Percentiles rank a stretch among this genome's conserved stretches.
Evolutionary conservation across 92 coral and sea anemone species (phyloP).

Genomic region (Galaxea fascicularis): DNA sequence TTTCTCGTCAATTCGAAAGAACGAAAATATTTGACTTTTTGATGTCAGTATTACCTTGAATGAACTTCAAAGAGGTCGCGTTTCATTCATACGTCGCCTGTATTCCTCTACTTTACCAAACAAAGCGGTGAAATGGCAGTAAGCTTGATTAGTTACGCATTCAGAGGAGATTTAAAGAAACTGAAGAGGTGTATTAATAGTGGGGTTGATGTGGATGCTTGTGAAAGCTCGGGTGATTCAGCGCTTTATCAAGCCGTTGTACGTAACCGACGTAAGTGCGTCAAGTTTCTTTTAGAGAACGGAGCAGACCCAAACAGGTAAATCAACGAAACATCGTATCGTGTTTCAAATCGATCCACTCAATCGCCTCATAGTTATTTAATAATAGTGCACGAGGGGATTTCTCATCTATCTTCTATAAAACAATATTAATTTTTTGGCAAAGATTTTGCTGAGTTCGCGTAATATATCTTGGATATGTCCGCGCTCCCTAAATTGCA

Average conservation of each 20-base stretch:
- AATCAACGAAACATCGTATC: background rate
- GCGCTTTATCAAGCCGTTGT: slow-evolving; percentile 80
- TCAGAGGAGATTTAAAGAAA: slow-evolving; percentile 62
- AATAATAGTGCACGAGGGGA: too few relatives aligned
- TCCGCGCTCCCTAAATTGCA: too few relatives aligned
- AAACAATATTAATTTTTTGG: too few relatives aligned
- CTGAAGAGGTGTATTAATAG: slow-evolving; percentile 60
- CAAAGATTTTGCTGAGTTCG: too few relatives aligned
- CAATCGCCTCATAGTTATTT: too few relatives aligned
- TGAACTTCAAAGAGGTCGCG: background rate
- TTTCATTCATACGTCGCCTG: background rate
- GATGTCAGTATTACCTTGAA: background rate
- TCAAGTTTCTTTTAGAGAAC: slow-evolving; percentile 61
- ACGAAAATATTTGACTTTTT: too few relatives aligned
- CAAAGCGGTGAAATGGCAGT: slow-evolving; percentile 69
- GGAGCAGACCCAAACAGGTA: slow-evolving; percentile 98
- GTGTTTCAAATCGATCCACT: background rate
- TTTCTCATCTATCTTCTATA: too few relatives aligned
- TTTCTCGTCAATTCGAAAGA: too few relatives aligned
- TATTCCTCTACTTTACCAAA: background rate
- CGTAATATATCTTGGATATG: too few relatives aligned
- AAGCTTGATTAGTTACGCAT: slow-evolving; percentile 77
- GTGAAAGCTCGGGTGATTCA: slow-evolving; percentile 71
- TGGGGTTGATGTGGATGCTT: slow-evolving; percentile 88
- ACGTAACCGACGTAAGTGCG: slow-evolving; percentile 62